These are phyloP conservation scores for Galago senegalensis DNA, from an alignment of 2,797 vertebrate species.

Conservation along the genomic window DNA sequence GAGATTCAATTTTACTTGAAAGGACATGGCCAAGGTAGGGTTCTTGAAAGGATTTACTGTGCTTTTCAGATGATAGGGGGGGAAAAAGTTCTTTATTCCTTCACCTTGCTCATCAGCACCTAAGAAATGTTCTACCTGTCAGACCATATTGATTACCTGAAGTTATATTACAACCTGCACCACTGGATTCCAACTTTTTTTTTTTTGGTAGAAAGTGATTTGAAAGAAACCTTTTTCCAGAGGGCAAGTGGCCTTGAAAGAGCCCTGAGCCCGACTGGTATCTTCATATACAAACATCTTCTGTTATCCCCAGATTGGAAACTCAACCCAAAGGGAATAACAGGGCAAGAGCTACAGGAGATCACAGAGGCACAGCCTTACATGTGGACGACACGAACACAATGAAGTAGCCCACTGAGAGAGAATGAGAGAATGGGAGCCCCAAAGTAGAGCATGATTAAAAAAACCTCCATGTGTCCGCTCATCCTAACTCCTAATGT, in stretches of 20 bases:
- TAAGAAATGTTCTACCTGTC: constrained; percentile 32
- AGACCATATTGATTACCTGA: constrained; percentile 12
- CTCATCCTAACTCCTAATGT: background rate
- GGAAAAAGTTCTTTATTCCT: background rate
- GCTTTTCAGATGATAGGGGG: constrained; percentile 69
- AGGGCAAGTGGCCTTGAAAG: background rate
- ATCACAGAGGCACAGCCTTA: background rate
- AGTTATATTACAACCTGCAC: background rate
- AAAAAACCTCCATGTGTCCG: background rate
- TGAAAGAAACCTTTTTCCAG: background rate
- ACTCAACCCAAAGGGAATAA: background rate
- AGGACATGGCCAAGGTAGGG: constrained; percentile 23
- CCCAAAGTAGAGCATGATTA: background rate
- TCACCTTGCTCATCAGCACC: constrained; percentile 52
- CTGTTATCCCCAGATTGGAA: background rate
- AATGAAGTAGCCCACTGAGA: background rate
- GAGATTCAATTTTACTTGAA: constrained; percentile 73
- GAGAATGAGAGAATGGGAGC: background rate
- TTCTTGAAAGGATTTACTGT: constrained; percentile 66
- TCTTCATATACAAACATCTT: background rate
- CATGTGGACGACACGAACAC: accelerated
- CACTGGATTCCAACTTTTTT: background rate
- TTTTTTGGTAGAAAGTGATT: background rate
- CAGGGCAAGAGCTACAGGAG: background rate
- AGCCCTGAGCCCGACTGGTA: background rate